Evolutionary conservation across 2,797 vertebrate genomes (phyloP).

Genomic region (Jordanella pulchra): DNA sequence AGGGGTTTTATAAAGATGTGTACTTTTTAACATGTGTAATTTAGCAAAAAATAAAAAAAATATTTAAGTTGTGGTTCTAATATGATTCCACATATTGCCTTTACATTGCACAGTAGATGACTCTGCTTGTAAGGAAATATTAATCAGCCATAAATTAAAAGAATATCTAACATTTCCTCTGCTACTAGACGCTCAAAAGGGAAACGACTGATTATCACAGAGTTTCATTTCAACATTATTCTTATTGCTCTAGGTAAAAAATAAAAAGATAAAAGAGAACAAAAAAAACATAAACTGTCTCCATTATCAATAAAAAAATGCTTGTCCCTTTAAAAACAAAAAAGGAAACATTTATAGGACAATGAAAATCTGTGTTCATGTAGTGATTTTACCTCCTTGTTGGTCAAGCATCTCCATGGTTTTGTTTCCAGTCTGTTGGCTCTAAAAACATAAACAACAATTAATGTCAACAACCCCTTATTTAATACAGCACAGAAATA

Average conservation of each 20-base stretch:
- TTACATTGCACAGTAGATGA: too few relatives aligned
- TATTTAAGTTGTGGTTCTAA: not conserved
- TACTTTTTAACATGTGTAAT: not conserved
- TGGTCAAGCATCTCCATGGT: conserved; percentile 92
- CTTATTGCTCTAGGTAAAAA: not conserved
- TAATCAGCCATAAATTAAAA: not conserved
- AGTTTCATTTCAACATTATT: not conserved
- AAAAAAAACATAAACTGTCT: too few relatives aligned
- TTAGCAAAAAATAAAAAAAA: not conserved
- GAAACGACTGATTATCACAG: not conserved
- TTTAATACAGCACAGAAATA: not conserved
- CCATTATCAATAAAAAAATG: too few relatives aligned
- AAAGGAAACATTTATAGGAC: not conserved
- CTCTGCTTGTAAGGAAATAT: not conserved
- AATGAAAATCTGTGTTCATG: not conserved
- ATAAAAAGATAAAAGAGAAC: not conserved
- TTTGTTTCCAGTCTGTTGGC: conserved; percentile 89
- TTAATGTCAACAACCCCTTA: not conserved
- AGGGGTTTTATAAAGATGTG: not conserved
- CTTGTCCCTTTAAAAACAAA: not conserved
- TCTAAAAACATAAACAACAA: conserved; percentile 70
- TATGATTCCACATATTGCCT: not conserved
- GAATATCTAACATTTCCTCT: not conserved
- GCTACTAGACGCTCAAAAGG: not conserved
- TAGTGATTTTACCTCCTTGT: conserved; percentile 85